Conservation (phyloP, 2,888 invertebrate genomes). For the Bhutanitis thaidina region DNA sequence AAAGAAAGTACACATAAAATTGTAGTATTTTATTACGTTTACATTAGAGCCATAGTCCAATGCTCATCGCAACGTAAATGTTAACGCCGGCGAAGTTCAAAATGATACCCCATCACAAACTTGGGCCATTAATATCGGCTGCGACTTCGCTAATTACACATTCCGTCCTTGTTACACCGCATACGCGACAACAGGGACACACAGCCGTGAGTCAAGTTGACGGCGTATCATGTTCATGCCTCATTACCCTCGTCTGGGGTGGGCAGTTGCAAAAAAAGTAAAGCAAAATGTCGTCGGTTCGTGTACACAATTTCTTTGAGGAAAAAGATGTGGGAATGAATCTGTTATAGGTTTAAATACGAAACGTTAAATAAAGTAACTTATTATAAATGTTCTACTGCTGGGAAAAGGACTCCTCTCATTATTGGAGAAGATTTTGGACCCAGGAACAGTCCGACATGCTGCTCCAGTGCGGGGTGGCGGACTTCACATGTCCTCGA, state of each 20-base stretch:
- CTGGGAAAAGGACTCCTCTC: too few species aligned
- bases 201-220: background rate
- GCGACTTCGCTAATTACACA: background rate
- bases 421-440: too few species aligned
- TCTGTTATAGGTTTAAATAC: background rate
- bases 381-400: too few species aligned
- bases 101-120: background rate
- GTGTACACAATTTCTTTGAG: background rate
- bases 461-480: too few species aligned
- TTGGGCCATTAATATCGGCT: constrained; percentile 1
- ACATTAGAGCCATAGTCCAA: background rate
- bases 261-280: background rate
- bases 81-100: background rate
- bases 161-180: background rate
- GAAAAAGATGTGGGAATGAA: background rate
- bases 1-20: too few species aligned
- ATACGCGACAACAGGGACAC: background rate
- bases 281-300: background rate
- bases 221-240: background rate
- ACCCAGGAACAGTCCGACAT: too few species aligned
- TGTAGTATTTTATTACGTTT: background rate
- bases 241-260: constrained; percentile 9
- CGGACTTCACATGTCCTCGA: too few species aligned
- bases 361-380: too few species aligned
- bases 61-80: background rate